phyloP scores from a whole-genome alignment of 2,113 vertebrate species.

The Bubalus kerabau region DNA sequence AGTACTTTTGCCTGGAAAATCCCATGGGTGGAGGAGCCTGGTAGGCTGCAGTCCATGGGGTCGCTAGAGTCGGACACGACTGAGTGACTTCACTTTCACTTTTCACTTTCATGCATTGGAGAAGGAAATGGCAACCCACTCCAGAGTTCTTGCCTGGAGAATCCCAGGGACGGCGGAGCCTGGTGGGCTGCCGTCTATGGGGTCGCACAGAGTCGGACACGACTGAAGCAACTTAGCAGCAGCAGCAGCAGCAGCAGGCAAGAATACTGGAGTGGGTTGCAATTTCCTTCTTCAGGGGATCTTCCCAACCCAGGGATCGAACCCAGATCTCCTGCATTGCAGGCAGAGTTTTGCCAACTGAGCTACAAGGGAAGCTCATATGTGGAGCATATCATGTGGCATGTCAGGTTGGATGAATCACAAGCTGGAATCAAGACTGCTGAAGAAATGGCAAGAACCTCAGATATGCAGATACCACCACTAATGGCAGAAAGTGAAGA shows the following conservation, averaged over 20 bases:
- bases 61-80: no score
- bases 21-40: no score
- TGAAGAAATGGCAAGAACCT: neutral
- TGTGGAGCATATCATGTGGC: neutral
- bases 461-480: neutral
- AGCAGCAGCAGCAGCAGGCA: neutral
- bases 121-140: no score
- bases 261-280: neutral
- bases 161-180: no score
- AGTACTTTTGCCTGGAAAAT: no score
- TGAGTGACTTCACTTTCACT: no score
- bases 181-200: no score
- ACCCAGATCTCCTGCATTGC: neutral
- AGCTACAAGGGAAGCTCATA: neutral
- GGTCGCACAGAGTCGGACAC: no score
- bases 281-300: neutral
- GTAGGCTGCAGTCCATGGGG: no score
- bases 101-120: no score
- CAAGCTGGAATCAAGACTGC: neutral
- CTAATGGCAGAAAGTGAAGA: neutral
- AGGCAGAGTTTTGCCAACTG: neutral
- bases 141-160: no score
- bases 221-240: no score
- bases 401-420: neutral
- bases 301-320: neutral